phyloP scores from a whole-genome alignment of 2,113 vertebrate genomes.

The Suricata suricatta region DNA sequence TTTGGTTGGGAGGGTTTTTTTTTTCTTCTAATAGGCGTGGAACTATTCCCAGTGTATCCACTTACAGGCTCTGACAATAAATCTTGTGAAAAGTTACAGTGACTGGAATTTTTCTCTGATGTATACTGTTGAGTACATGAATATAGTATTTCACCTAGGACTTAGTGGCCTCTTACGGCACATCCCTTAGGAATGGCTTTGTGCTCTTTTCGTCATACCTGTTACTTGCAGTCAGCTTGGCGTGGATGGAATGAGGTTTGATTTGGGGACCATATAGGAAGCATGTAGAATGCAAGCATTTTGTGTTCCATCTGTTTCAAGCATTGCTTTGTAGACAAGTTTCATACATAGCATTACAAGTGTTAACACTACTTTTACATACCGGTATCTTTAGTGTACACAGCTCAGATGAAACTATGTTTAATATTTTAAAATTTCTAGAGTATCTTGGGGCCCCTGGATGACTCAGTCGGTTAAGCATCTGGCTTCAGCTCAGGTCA shows the following conservation, averaged over 20 bases:
- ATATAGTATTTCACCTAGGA: constrained; percentile 66
- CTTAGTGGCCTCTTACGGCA: constrained; percentile 22
- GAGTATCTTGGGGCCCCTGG: too few relatives aligned
- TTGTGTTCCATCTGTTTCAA: constrained; percentile 40
- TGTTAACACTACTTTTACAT: constrained; percentile 19
- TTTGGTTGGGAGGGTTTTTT: constrained; percentile 55
- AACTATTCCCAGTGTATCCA: constrained; percentile 72
- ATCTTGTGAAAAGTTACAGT: constrained; percentile 73
- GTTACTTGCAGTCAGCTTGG: constrained; percentile 33
- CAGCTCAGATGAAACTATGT: constrained; percentile 9
- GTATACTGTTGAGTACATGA: constrained; percentile 45
- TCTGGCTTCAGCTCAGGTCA: too few relatives aligned
- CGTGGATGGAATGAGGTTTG: constrained; percentile 42
- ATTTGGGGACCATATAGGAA: constrained; percentile 50
- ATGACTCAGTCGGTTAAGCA: too few relatives aligned
- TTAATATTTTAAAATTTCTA: too few relatives aligned
- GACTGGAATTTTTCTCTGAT: constrained; percentile 60
- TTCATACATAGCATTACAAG: constrained; percentile 23
- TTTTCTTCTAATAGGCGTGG: constrained; percentile 65
- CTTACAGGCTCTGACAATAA: constrained; percentile 72
- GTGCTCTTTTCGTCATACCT: constrained; percentile 58
- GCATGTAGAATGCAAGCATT: constrained; percentile 15
- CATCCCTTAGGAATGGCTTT: not conserved
- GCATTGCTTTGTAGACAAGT: constrained; percentile 28
- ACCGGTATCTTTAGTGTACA: constrained; percentile 24